Base-by-base conservation (phyloP, 2,113 vertebrate genomes). In the Marmota monax region DNA sequence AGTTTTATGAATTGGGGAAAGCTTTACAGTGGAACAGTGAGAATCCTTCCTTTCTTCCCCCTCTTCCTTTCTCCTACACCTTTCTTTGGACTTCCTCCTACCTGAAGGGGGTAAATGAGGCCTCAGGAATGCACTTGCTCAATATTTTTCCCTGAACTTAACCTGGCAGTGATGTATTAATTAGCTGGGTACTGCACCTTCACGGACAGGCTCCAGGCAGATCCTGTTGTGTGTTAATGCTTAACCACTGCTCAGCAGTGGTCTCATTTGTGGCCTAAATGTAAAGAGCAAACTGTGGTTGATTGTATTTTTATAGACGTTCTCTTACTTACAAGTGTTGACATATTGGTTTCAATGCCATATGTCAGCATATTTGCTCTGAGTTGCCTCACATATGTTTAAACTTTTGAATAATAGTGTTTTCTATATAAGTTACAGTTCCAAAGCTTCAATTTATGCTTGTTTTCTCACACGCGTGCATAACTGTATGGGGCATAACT, bases 181-280 rank as follows among this genome's bases (percentile, higher is more conserved):
- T 98, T 98, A 98, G 97, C 90, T 58, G 25, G 97, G 96, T 92
- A 82, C 89, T 97, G 96, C 95, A 98, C 97, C 96, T 98, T 88
- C 97, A 97, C 42, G 1, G 98, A 96, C 96, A 97, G 90, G 98
- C 98, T 98, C 84, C 88, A 95, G 97, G 96, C 97, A 92, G 98
- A 88, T 98, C 95, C 98, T 32, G 79, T 95, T 97, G 97, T 98
- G 98, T 79, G 98, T 99, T 99, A 98, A 98, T 98, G 95, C 91
- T 98, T 98, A 98, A 98, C 98, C 98, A 97, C 98, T 97, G 93
- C 0, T 89, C 95, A 97, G 96, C 96, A 95, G 73, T 96, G 97
- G 96, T 98, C 97, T 97, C 95, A 90, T 98, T 76, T 97, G 74
- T 0, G 92, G 96, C 98, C 97, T 65, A 0, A 87, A 94, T 84